These are phyloP conservation scores for Hemitrygon akajei DNA, from an alignment of 2,797 vertebrate species.

Conservation along the genomic window DNA sequence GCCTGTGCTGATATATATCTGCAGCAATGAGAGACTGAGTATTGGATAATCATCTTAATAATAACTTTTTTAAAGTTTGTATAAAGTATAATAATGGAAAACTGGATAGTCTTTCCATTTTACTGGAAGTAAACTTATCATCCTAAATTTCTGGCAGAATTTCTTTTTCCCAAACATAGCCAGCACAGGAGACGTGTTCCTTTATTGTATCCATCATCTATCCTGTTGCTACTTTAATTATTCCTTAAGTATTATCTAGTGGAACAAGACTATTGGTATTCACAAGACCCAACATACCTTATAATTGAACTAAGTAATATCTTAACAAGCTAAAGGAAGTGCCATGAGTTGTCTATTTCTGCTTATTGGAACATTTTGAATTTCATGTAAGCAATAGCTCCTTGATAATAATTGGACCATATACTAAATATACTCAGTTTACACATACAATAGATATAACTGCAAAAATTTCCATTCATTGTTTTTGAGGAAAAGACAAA, in stretches of 20 bases:
- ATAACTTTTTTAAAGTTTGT: background rate
- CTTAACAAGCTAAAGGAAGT: background rate
- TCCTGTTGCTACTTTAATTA: background rate
- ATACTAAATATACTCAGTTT: background rate
- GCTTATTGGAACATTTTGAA: background rate
- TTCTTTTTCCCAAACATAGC: background rate
- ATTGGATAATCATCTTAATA: background rate
- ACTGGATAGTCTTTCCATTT: background rate
- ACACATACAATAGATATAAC: background rate
- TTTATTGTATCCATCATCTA: background rate
- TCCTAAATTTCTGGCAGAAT: background rate
- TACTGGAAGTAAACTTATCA: background rate
- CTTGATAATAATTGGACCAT: background rate
- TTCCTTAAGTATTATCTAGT: background rate
- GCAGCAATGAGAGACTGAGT: background rate
- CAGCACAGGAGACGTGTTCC: background rate
- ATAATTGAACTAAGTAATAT: background rate
- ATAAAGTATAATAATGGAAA: background rate
- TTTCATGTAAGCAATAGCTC: background rate
- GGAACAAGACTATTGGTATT: background rate
- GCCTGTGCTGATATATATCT: background rate
- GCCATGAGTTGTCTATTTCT: background rate
- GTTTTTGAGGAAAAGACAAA: too few relatives aligned
- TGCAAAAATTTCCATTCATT: background rate
- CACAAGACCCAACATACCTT: background rate